Evolutionary conservation across 2,888 invertebrate species (phyloP), one percentile per base, ranked within the genome.

Genomic region (Saturnia pavonia): DNA sequence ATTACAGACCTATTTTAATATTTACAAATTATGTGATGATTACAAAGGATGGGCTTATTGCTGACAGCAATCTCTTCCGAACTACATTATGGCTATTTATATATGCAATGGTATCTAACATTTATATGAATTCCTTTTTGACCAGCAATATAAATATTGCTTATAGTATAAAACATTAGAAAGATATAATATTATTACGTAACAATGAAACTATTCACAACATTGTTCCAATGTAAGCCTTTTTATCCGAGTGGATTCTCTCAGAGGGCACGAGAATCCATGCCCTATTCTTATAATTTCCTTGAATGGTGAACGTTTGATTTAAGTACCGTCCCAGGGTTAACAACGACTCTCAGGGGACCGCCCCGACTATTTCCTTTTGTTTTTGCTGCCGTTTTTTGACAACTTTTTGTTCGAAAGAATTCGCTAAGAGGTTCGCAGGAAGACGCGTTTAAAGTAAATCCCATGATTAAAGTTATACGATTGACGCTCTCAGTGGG

Each of bases 291-390:
- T 92, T 91, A 91, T 91, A 92, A 92, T 92, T 92, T 91, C 89
- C 90, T 89, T 88, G 89, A 92, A 92, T 88, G 88, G 89, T 88
- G 90, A 91, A 89, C 91, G 91, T 92, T 92, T 92, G 91, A 92
- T 92, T 92, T 91, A 92, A 92, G 91, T 90, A 91, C 90, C 90
- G 90, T 90, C 92, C 91, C 90, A 89, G 85, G 88, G 88, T 88
- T 86, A 89, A 84, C 82, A 88, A 92, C 86, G 91, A 84, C 87
- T 86, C 92, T 80, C 88, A 69, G 75, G 88, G 86, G 92, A 89
- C 88, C 91, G 88, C 91, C 91, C 91, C 88, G 88, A 89, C 91
- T 92, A 92, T 92, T 92, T 90, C 86, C 89, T 84, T 91, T 92
- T 91, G 89, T 92, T 91, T 90, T 88, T 89, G 88, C 65, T 87